Conservation (phyloP, 2,888 invertebrate species). For the Tridacna gigas region DNA sequence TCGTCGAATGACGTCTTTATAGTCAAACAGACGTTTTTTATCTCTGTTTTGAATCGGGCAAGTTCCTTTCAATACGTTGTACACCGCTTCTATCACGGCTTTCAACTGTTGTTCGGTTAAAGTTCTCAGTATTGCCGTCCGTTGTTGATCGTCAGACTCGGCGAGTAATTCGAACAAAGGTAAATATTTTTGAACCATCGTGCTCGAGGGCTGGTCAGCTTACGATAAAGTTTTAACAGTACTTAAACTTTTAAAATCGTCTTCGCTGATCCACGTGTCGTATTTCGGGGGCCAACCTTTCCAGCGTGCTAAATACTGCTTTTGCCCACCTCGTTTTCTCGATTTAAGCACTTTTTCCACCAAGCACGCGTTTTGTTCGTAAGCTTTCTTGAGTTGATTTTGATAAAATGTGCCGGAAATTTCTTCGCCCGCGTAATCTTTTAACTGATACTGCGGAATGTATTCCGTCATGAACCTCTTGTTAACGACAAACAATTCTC, state of each 20-base stretch:
- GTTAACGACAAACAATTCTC: conserved; percentile 44
- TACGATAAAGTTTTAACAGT: not conserved
- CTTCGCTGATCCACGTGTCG: conserved; percentile 44
- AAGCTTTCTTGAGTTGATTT: conserved; percentile 53
- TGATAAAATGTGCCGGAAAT: conserved; percentile 42
- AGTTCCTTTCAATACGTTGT: conserved; percentile 57
- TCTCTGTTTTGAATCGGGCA: conserved; percentile 35
- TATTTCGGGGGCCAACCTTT: conserved; percentile 49
- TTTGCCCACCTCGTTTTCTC: not conserved
- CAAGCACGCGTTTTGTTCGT: conserved; percentile 38
- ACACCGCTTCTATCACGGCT: conserved; percentile 50
- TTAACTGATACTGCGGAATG: conserved; percentile 44
- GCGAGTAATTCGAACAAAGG: conserved; percentile 37
- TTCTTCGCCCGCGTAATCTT: conserved; percentile 46
- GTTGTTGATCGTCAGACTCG: conserved; percentile 28
- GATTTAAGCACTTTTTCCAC: conserved; percentile 44
- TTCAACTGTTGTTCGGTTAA: conserved; percentile 33
- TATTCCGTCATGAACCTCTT: conserved; percentile 37
- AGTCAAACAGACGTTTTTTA: conserved; percentile 43
- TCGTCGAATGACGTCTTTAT: conserved; percentile 44
- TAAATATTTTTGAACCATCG: conserved; percentile 39
- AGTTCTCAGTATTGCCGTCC: conserved; percentile 31
- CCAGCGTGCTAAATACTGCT: conserved; percentile 38
- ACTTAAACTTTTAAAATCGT: conserved; percentile 30
- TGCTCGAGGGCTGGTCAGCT: not conserved